Evolutionary conservation across 2,113 vertebrate genomes (phyloP).

Genomic region (Hippolais icterina): DNA sequence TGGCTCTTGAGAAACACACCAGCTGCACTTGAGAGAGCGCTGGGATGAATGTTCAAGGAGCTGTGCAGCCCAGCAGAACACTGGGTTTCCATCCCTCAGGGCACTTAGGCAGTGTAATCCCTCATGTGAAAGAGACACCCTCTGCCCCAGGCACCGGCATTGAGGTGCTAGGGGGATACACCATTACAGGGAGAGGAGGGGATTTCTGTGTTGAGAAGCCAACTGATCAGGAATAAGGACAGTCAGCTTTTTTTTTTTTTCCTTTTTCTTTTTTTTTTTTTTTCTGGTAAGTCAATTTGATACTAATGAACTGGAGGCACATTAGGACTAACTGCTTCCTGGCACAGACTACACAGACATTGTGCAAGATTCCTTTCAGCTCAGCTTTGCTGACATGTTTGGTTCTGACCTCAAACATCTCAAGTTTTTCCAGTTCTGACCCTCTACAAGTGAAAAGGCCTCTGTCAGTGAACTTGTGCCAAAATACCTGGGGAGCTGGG

Average conservation of each 20-base stretch:
- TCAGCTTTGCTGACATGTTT: slow-evolving; percentile 44
- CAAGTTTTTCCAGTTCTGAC: slow-evolving; percentile 54
- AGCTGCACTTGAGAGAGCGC: slow-evolving; percentile 30
- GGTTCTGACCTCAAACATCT: slow-evolving; percentile 37
- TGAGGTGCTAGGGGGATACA: slow-evolving; percentile 18
- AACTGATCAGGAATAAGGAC: background rate
- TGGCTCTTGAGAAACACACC: slow-evolving; percentile 51
- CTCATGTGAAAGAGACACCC: slow-evolving; percentile 9
- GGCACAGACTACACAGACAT: background rate
- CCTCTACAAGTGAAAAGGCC: slow-evolving; percentile 4
- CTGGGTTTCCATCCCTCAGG: slow-evolving; percentile 17
- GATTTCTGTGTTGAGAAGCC: background rate
- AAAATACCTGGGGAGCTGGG: slow-evolving; percentile 41
- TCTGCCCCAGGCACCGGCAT: slow-evolving; percentile 20
- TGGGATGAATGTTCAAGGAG: slow-evolving; percentile 9
- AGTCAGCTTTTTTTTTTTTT: background rate
- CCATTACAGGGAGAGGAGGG: background rate
- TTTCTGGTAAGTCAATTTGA: background rate
- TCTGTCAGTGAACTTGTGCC: background rate
- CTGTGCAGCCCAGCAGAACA: background rate
- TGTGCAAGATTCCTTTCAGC: slow-evolving; percentile 51
- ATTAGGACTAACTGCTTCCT: slow-evolving; percentile 32
- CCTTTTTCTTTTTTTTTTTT: background rate
- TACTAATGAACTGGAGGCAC: slow-evolving; percentile 31
- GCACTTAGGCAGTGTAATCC: background rate